These are phyloP conservation scores for Schizaphis graminum DNA, from an alignment of 2,888 invertebrate species.

Conservation along the genomic window DNA sequence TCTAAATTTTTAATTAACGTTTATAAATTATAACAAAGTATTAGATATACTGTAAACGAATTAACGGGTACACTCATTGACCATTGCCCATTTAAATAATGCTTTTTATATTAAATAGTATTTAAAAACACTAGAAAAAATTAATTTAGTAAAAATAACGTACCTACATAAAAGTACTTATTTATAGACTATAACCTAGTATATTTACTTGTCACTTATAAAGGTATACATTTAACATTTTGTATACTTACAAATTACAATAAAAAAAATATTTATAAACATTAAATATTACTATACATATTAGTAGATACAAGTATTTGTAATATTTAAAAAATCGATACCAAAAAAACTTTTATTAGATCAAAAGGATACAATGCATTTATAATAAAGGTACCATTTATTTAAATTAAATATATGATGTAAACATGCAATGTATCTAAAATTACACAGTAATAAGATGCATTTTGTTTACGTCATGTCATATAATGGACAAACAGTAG, in stretches of 20 bases:
- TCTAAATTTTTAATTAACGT: not conserved
- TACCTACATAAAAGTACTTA: not conserved
- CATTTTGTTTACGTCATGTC: not conserved
- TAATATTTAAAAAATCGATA: not conserved
- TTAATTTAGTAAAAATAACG: not conserved
- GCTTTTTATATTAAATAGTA: not conserved
- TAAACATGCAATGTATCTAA: not conserved
- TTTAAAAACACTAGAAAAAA: not conserved
- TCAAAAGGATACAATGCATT: not conserved
- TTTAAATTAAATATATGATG: not conserved
- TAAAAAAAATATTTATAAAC: not conserved
- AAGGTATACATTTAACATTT: not conserved
- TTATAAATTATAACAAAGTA: slow-evolving; percentile 3
- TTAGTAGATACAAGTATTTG: not conserved
- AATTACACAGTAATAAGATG: not conserved
- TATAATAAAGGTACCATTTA: not conserved
- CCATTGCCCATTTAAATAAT: not conserved
- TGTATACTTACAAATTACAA: not conserved
- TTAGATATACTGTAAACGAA: not conserved
- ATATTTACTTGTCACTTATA: not conserved
- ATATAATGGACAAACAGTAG: not conserved
- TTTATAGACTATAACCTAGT: not conserved
- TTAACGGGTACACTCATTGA: not conserved
- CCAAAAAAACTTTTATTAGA: not conserved
- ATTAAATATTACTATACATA: not conserved